These are phyloP conservation scores for Mesoligia furuncula DNA, from an alignment of 2,888 invertebrate species.

Conservation along the genomic window DNA sequence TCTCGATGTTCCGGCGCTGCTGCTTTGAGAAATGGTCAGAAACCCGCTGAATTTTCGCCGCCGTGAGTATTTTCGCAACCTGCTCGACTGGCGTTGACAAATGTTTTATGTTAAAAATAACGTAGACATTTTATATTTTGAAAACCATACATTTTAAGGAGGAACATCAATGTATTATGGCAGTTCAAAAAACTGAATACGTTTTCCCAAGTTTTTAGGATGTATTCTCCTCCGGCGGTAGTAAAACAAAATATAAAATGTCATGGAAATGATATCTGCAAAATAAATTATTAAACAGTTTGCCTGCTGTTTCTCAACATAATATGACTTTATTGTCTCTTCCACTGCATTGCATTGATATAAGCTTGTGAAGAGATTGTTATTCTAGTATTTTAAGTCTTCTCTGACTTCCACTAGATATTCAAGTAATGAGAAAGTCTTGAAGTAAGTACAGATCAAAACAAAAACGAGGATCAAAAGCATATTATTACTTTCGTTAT, in stretches of 20 bases:
- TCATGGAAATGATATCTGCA: constrained; percentile 6
- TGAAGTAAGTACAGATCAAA: neutral
- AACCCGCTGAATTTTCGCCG: constrained; percentile 98
- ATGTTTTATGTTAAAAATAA: constrained; percentile 53
- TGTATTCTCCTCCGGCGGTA: neutral
- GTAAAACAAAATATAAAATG: constrained; percentile 43
- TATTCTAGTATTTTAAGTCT: neutral
- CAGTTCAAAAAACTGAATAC: neutral
- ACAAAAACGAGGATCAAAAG: neutral
- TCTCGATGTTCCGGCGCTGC: constrained; percentile 98
- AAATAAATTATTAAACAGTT: neutral
- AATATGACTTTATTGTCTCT: neutral
- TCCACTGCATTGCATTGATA: neutral
- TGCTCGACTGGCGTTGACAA: constrained; percentile 94
- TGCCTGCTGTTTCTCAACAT: neutral
- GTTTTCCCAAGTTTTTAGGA: neutral
- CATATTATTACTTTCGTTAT: neutral
- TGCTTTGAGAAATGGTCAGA: constrained; percentile 99
- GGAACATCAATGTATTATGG: neutral
- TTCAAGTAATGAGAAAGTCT: neutral
- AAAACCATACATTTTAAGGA: neutral
- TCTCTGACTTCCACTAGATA: neutral
- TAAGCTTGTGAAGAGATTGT: neutral
- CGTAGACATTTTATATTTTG: constrained; percentile 53
- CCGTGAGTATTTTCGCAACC: constrained; percentile 98